These are phyloP conservation scores for Pampus argenteus DNA, from an alignment of 2,797 vertebrate species.

Conservation along the genomic window DNA sequence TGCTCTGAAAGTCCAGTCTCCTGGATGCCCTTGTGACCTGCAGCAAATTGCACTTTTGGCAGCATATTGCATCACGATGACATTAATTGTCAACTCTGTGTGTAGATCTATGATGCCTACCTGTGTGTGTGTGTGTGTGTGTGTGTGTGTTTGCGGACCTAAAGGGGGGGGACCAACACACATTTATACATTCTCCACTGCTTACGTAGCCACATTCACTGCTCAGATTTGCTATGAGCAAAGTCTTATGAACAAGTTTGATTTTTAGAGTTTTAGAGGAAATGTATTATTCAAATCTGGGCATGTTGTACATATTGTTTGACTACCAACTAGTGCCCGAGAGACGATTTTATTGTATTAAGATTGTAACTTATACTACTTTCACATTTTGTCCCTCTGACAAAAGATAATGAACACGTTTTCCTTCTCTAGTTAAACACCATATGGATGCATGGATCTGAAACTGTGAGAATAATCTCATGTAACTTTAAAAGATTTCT, in stretches of 20 bases:
- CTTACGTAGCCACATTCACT: slow-evolving; percentile 30
- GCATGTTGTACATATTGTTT: slow-evolving; percentile 46
- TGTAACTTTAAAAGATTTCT: neutral
- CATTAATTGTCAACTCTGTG: slow-evolving; percentile 34
- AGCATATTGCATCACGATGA: slow-evolving; percentile 38
- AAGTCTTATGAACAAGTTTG: slow-evolving; percentile 25
- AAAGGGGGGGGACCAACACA: slow-evolving; percentile 11
- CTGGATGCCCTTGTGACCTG: slow-evolving; percentile 31
- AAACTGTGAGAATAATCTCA: neutral
- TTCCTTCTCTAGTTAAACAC: neutral
- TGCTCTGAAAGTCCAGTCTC: slow-evolving; percentile 28
- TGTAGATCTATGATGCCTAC: neutral
- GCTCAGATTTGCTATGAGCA: slow-evolving; percentile 10
- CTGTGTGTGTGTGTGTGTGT: neutral
- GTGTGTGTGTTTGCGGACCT: slow-evolving; percentile 30
- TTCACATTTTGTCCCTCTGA: slow-evolving; percentile 10
- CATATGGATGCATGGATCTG: neutral
- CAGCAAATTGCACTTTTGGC: slow-evolving; percentile 45
- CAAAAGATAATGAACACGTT: neutral
- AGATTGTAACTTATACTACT: slow-evolving; percentile 19
- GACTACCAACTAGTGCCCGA: slow-evolving; percentile 35
- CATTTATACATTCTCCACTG: slow-evolving; percentile 16
- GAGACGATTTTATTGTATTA: slow-evolving; percentile 27
- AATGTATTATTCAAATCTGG: slow-evolving; percentile 47
- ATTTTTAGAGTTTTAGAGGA: slow-evolving; percentile 43